Base-by-base conservation (phyloP, 2,888 invertebrate genomes). In the Macrophya annulata region DNA sequence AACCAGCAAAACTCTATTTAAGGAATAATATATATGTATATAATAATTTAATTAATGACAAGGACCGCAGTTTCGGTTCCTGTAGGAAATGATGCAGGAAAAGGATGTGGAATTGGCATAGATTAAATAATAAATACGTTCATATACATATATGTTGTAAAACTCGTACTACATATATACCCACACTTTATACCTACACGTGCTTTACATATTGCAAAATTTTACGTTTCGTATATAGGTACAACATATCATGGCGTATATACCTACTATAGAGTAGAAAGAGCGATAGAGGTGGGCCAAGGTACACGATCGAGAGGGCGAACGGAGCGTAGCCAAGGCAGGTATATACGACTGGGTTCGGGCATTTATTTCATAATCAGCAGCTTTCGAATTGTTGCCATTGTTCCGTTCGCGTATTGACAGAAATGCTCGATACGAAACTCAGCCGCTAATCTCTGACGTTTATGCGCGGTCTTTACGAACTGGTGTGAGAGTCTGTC, bases 311-410 rank as follows among this genome's bases (percentile, higher is more conserved):
- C 25, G 74, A 12, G 8, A 45, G 43, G 72, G 72, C 72, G 43
- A 43, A 15, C 31, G 81, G 21, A 51, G 62, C 21, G 21, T 37
- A 68, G 40, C 83, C 12, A 45, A 62, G 37, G 45, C 45, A 71
- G 83, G 45, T 68, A 48, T 21, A 86, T 84, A 72, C 48, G 45
- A 86, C 84, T 85, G 86, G 86, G 87, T 88, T 90, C 90, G 88
- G 89, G 89, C 91, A 90, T 92, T 92, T 91, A 91, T 92, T 91
- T 92, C 91, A 91, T 91, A 92, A 92, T 92, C 92, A 92, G 91
- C 90, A 89, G 92, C 91, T 92, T 92, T 92, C 90, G 90, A 91
- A 91, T 91, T 90, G 90, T 87, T 89, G 90, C 89, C 88, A 91
- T 91, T 90, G 90, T 91, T 87, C 87, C 88, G 86, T 88, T 84